phyloP scores from a whole-genome alignment of 2,888 invertebrate genomes.

The Tetramorium bicarinatum region DNA sequence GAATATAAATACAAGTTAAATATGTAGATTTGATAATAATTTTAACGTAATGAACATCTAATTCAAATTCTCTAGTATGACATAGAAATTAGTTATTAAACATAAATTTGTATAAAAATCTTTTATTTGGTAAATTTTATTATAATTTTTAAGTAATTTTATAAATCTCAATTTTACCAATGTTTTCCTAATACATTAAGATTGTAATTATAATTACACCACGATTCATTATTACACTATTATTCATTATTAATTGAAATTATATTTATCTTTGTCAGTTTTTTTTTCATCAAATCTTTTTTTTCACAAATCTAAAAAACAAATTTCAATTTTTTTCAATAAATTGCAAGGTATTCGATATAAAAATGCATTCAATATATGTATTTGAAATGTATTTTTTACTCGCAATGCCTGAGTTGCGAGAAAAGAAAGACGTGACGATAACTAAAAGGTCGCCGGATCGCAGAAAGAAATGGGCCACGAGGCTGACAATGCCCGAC shows the following conservation, averaged over 20 bases:
- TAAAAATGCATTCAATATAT: background rate
- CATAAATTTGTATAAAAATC: background rate
- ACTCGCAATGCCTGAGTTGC: background rate
- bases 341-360: background rate
- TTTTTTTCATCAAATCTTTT: background rate
- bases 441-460: conserved; percentile 9
- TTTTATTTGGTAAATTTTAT: background rate
- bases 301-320: background rate
- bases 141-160: background rate
- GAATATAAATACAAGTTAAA: conserved; percentile 33
- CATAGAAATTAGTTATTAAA: background rate
- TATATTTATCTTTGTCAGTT: background rate
- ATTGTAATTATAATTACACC: background rate
- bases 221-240: background rate
- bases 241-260: background rate
- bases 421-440: conserved; percentile 13
- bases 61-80: background rate
- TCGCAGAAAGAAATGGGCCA: conserved; percentile 63
- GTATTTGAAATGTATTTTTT: background rate
- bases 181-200: background rate
- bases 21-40: conserved; percentile 48
- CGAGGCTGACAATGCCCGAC: conserved; percentile 48
- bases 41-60: conserved; percentile 17
- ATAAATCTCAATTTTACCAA: background rate
- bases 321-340: background rate